A percentile compares a stretch with the other conserved stretches of the same genome.
These are phyloP conservation scores for Aurelia coerulea DNA, from an alignment of 30 jellyfish, hydroid and myxozoan genomes.

Conservation along the genomic window DNA sequence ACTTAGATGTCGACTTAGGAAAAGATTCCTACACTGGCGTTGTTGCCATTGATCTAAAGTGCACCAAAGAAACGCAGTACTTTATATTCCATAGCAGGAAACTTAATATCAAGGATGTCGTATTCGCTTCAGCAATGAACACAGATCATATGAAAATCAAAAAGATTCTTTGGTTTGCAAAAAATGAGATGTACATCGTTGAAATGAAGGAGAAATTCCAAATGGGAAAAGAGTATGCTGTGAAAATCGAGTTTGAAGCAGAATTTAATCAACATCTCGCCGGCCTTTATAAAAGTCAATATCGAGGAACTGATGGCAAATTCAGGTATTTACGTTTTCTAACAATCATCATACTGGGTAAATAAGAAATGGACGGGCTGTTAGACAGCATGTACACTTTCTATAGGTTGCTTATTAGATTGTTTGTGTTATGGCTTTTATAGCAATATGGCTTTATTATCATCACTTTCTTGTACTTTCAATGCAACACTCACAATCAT, in stretches of 20 bases:
- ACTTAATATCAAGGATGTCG: conserved; percentile 37
- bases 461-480: no score
- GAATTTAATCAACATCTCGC: conserved; percentile 74
- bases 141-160: conserved; percentile 14
- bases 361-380: no score
- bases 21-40: conserved; percentile 78
- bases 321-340: conserved; percentile 56
- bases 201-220: conserved; percentile 68
- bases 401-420: no score
- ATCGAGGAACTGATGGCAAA: conserved; percentile 69
- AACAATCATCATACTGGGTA: no score
- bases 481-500: no score
- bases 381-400: no score
- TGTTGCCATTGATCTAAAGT: conserved; percentile 56
- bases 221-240: conserved; percentile 66
- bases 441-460: no score
- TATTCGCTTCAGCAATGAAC: conserved; percentile 35
- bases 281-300: conserved; percentile 89
- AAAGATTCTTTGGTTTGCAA: conserved; percentile 45
- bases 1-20: conserved; percentile 66
- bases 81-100: conserved; percentile 89
- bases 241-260: conserved; percentile 71
- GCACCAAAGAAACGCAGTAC: conserved; percentile 60
- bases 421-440: no score
- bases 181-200: conserved; percentile 72